Evolutionary conservation across 2,888 invertebrate genomes (phyloP).

Genomic region (Xylota segnis): DNA sequence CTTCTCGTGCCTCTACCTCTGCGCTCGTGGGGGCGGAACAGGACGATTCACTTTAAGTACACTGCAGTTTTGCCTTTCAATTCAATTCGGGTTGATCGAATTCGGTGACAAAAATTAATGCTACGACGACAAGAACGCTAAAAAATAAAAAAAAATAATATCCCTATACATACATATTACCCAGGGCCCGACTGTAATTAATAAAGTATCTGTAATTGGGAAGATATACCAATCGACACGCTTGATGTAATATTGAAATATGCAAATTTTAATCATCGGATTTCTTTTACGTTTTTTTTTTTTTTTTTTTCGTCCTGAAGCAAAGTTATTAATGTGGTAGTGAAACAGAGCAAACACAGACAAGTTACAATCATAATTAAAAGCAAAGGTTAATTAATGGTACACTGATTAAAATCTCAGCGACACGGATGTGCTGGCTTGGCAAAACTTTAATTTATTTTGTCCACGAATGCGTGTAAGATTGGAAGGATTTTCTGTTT

Average conservation of each 20-base stretch:
- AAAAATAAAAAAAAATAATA: neutral
- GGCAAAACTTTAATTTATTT: constrained; percentile 27
- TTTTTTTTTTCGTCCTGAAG: neutral
- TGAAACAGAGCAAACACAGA: constrained; percentile 5
- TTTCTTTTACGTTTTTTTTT: neutral
- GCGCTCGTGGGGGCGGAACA: constrained; percentile 3
- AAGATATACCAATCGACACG: constrained; percentile 42
- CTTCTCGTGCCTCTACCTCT: constrained; percentile 7
- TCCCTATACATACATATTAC: neutral
- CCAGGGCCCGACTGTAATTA: constrained; percentile 33
- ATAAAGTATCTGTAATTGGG: constrained; percentile 63
- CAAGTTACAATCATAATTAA: constrained; percentile 32
- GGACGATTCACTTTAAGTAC: neutral
- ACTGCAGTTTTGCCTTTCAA: constrained; percentile 48
- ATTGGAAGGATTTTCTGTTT: neutral
- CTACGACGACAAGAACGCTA: constrained; percentile 31
- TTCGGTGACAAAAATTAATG: constrained; percentile 65
- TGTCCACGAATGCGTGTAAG: neutral
- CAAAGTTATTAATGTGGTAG: neutral
- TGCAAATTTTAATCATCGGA: constrained; percentile 51
- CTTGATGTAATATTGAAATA: constrained; percentile 52
- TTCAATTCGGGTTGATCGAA: constrained; percentile 67
- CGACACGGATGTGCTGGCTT: constrained; percentile 5
- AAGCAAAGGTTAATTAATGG: constrained; percentile 33
- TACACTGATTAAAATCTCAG: constrained; percentile 22